Evolutionary conservation across 2,113 vertebrate genomes (phyloP).

Genomic region (Orthonyx spaldingii): DNA sequence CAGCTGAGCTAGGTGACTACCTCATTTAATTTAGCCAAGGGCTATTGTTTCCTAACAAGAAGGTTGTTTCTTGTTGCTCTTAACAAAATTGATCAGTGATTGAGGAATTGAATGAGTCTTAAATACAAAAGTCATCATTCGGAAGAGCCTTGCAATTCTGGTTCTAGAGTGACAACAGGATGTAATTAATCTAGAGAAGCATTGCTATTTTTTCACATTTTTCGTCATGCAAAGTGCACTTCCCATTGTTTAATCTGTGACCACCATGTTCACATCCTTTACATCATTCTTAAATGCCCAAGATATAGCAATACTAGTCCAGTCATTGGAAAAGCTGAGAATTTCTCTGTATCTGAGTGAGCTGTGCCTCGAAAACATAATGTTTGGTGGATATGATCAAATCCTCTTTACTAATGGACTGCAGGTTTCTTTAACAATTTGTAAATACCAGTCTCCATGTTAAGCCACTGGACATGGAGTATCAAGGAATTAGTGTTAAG

Average conservation of each 20-base stretch:
- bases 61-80: not conserved
- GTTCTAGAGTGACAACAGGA: not conserved
- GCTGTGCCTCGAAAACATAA: not conserved
- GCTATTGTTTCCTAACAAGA: not conserved
- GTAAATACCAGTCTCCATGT: not conserved
- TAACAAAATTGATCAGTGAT: not conserved
- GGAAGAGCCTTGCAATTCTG: not conserved
- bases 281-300: not conserved
- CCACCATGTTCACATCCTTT: not conserved
- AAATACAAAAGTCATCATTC: not conserved
- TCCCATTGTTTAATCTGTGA: not conserved
- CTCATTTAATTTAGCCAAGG: not conserved
- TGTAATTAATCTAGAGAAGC: not conserved
- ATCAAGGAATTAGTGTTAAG: not conserved
- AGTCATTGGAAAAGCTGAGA: not conserved
- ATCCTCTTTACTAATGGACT: not conserved
- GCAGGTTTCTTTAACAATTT: not conserved
- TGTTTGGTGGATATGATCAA: not conserved
- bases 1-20: not conserved
- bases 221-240: not conserved
- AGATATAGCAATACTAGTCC: not conserved
- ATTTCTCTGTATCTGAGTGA: not conserved
- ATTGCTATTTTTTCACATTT: accelerated
- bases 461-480: not conserved
- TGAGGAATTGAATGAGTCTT: not conserved